Percentiles rank a stretch among this genome's conserved stretches.
Evolutionary conservation across 2,888 invertebrate species (phyloP).

Genomic region (Drosophila nr. perissopoda): DNA sequence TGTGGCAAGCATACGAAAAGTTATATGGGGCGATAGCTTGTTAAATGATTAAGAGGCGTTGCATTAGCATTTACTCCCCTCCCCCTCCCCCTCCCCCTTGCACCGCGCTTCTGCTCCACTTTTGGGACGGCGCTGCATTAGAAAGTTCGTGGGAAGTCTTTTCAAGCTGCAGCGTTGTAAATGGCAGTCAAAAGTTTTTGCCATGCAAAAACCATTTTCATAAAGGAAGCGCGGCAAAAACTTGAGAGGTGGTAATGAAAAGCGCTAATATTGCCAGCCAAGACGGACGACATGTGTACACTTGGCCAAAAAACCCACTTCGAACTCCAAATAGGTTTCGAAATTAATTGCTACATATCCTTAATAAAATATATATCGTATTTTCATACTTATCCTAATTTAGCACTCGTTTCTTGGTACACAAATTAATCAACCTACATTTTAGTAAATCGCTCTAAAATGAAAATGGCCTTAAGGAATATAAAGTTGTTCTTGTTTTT

Average conservation of each 20-base stretch:
- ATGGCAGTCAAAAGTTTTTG: conserved; percentile 61
- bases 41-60: conserved; percentile 79
- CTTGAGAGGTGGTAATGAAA: conserved; percentile 78
- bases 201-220: conserved; percentile 65
- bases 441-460: too few relatives aligned
- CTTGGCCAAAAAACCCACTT: neutral
- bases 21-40: conserved; percentile 80
- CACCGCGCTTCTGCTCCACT: conserved; percentile 10
- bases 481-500: too few relatives aligned
- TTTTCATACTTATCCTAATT: neutral
- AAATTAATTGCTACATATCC: neutral
- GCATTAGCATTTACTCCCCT: conserved; percentile 58
- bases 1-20: conserved; percentile 45
- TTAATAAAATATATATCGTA: neutral
- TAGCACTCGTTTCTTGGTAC: too few relatives aligned
- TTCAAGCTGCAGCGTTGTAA: conserved; percentile 44
- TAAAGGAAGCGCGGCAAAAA: conserved; percentile 64
- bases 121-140: conserved; percentile 57
- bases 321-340: neutral
- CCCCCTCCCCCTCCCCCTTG: neutral
- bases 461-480: too few relatives aligned
- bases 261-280: conserved; percentile 67
- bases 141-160: conserved; percentile 81
- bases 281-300: conserved; percentile 17
- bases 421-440: neutral